Base-by-base conservation (phyloP, 2,797 vertebrate species). In the Numenius phaeopus region DNA sequence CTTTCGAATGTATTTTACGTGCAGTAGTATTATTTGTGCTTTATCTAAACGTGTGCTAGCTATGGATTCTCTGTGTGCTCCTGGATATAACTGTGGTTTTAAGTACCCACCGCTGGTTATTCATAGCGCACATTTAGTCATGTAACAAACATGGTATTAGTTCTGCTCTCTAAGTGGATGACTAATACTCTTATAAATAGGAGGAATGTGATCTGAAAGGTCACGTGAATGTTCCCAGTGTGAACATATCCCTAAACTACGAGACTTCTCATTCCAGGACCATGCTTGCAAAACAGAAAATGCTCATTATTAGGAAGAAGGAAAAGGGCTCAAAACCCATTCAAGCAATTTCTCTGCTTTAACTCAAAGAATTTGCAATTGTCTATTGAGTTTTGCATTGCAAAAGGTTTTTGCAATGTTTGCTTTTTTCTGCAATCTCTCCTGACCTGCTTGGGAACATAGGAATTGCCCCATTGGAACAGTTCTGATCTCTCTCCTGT, bases 151-250 rank as follows among this genome's bases (percentile, higher is more conserved):
- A 94, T 81, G 90, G 92, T 94, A 72, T 96, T 94, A 88, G 89
- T 96, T 92, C 91, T 96, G 90, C 90, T 94, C 84, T 89, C 90
- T 91, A 94, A 95, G 92, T 92, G 94, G 95, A 81, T 97, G 96
- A 96, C 90, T 96, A 97, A 97, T 72, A 75, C 94, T 90, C 82
- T 94, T 94, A 97, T 96, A 97, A 97, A 97, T 96, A 97, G 96
- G 94, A 96, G 79, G 90, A 94, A 95, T 94, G 96, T 83, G 90
- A 96, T 96, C 94, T 97, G 92, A 92, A 95, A 92, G 94, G 92
- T 96, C 95, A 97, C 94, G 79, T 96, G 96, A 94, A 81, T 72
- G 65, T 89, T 96, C 92, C 90, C 82, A 89, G 91, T 52, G 82
- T 96, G 94, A 97, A 91, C 71, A 72, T 85, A 95, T 91, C 81